Percentiles rank a stretch among this genome's conserved stretches.
These are phyloP conservation scores for Margarornis squamiger DNA, from an alignment of 2,797 vertebrate species.

Conservation along the genomic window DNA sequence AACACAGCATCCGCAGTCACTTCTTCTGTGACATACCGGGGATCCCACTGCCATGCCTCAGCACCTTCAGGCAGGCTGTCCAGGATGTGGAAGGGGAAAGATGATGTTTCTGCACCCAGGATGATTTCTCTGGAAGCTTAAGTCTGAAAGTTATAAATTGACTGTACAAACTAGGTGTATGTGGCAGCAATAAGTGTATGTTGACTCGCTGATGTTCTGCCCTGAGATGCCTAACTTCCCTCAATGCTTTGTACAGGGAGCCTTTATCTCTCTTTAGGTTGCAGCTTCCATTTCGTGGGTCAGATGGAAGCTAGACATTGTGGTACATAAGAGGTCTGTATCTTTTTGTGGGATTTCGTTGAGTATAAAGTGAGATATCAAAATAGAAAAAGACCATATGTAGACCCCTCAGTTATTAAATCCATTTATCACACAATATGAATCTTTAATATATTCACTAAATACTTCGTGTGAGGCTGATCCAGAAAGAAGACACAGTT, in stretches of 20 bases:
- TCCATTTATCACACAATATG: background rate
- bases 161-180: background rate
- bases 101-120: background rate
- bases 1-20: accelerated
- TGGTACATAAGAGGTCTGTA: background rate
- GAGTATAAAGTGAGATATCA: background rate
- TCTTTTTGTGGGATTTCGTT: background rate
- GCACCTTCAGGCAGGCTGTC: background rate
- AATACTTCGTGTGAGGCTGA: background rate
- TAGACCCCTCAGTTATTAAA: background rate
- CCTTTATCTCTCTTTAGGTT: background rate
- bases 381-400: background rate
- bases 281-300: background rate
- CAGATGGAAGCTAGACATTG: background rate
- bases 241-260: background rate
- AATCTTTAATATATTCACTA: background rate
- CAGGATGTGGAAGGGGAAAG: background rate
- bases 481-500: background rate
- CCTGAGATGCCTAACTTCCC: background rate
- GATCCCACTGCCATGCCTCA: background rate
- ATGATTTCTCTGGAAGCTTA: background rate
- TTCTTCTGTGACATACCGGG: background rate
- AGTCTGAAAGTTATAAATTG: background rate
- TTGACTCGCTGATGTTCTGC: background rate
- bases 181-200: background rate